Conservation (phyloP, 1,140 invertebrate species). For the Pseudachorutes palmiensis region DNA sequence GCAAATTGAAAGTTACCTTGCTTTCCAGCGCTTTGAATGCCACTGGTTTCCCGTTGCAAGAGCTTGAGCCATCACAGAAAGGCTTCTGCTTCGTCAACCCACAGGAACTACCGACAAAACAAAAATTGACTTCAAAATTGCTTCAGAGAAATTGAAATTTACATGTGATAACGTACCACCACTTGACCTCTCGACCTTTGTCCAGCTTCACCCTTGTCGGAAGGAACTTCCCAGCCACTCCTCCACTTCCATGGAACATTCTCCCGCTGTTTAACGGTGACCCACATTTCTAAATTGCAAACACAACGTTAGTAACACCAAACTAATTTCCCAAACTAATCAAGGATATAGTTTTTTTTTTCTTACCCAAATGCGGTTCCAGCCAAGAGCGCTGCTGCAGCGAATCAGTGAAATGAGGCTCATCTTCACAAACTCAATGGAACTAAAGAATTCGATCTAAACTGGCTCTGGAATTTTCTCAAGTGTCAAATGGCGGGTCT, state of each 20-base stretch:
- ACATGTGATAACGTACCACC: background rate
- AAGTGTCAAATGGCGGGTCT: too few species aligned
- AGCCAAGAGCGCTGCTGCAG: too few species aligned
- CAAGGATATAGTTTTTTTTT: too few species aligned
- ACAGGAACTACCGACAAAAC: background rate
- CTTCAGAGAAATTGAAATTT: background rate
- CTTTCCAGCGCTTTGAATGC: background rate
- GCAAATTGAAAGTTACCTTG: background rate
- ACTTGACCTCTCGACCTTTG: constrained; percentile 3
- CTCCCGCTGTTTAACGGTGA: too few species aligned
- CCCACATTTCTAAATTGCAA: too few species aligned
- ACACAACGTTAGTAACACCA: too few species aligned
- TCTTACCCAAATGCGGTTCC: too few species aligned
- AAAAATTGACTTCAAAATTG: background rate
- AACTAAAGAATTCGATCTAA: too few species aligned
- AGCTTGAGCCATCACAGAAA: background rate
- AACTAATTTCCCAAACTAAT: too few species aligned
- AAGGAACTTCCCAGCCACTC: background rate
- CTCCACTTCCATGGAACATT: background rate
- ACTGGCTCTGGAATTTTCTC: too few species aligned
- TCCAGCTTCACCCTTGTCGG: constrained; percentile 1
- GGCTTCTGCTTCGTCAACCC: background rate
- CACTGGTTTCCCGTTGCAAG: constrained; percentile 2
- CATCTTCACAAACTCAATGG: too few species aligned
- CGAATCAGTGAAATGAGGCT: too few species aligned